Conservation (phyloP, 2,113 vertebrate genomes). For the Notarius lentiginosus region DNA sequence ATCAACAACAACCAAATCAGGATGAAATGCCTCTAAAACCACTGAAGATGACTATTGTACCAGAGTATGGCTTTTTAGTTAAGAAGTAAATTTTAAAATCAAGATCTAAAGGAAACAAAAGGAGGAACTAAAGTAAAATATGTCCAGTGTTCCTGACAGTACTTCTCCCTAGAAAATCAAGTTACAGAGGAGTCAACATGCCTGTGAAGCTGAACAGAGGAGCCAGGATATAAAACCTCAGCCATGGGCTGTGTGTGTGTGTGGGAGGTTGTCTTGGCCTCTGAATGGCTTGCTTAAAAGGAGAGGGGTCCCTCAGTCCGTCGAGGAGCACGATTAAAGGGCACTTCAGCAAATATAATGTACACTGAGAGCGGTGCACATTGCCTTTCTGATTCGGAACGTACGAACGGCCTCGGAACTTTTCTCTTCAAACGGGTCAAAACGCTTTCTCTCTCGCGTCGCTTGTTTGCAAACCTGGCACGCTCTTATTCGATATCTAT, state of each 20-base stretch:
- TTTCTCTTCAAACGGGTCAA: background rate
- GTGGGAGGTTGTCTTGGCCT: conserved; percentile 10
- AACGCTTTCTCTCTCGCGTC: background rate
- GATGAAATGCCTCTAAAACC: conserved; percentile 41
- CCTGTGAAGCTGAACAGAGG: conserved; percentile 29
- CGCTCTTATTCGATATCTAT: background rate
- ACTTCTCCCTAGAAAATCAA: conserved; percentile 31
- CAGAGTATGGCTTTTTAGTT: conserved; percentile 44
- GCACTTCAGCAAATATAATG: conserved; percentile 46
- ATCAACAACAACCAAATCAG: conserved; percentile 47
- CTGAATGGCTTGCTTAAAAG: conserved; percentile 39
- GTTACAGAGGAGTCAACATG: conserved; percentile 20
- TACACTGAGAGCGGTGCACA: conserved; percentile 5
- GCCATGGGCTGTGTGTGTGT: background rate
- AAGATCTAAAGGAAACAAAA: conserved; percentile 29
- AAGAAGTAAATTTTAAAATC: conserved; percentile 25
- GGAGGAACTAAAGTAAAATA: conserved; percentile 31
- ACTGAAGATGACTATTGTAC: conserved; percentile 41
- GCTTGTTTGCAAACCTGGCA: background rate
- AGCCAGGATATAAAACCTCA: conserved; percentile 8
- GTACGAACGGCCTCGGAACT: background rate
- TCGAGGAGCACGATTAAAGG: conserved; percentile 48
- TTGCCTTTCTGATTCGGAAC: background rate
- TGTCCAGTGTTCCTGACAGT: conserved; percentile 38
- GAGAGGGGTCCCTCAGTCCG: conserved; percentile 9